Base-by-base conservation (phyloP, 2,888 invertebrate species). In the Panzeria rudis region DNA sequence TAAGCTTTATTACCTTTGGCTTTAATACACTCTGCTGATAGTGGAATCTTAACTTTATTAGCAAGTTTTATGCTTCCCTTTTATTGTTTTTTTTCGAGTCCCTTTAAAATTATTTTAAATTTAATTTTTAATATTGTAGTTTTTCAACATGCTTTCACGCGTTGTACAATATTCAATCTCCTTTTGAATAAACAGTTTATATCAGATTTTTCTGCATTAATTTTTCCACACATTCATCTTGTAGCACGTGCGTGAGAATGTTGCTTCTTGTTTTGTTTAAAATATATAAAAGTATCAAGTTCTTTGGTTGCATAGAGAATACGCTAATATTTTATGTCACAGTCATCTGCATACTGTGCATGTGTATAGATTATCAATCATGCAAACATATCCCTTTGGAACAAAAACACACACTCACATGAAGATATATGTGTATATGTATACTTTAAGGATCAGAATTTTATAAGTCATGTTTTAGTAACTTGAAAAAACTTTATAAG, bases 271-370 rank as follows among this genome's bases (percentile, higher is more conserved):
- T 23, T 29, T 23, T 41, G 20, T 15, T 47, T 44, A 17, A 38
- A 15, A 54, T n/a, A 15, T 54, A 20, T 9, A 13, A 56, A 41
- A 44, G 11, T 56, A 66, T 59, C 15, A 68, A 59, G 7, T 32
- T 59, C 4, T 54, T 66, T 52, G 54, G 44, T 72, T 72, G 71
- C 35, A 47, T 29, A 23, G 59, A 25, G 50, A 61, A 52, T 81
- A 50, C 41, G 69, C 62, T 62, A 68, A 68, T 61, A 75, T 61
- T 81, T 81, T 81, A 54, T 61, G 32, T 61, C 25, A 32, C 52
- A 81, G 52, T 61, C 73, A 59, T 66, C 59, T 72, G 79, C 32
- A 72, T 47, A 47, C 32, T 81, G 61, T 75, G 41, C 75, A 52
- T 38, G 35, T 50, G 32, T 35, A 8, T 47, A n/a, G 20, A 59